Base-by-base conservation (phyloP, 2,888 invertebrate genomes). In the Eudemis profundana region DNA sequence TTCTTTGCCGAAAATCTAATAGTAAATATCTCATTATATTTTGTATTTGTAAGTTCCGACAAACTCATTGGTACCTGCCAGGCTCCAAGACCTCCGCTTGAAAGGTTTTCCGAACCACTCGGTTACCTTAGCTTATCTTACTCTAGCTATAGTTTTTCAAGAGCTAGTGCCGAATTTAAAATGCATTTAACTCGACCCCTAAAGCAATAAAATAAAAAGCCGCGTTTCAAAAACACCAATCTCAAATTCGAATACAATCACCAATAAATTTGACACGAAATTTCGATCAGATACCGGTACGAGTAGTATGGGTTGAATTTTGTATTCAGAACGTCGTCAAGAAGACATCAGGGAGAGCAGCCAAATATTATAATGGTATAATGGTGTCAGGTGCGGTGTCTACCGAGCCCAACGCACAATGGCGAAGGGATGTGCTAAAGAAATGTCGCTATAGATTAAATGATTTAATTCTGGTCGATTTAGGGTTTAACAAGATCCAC, bases 291-390 rank as follows among this genome's bases (percentile, higher is more conserved):
- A 70, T 75, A 72, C 74, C 74, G 61, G 68, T 42, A 27, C 74
- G 77, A 77, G 74, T 73, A 73, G 71, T 74, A 69, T 72, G 73
- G 74, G 74, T 79, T 74, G 84, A 79, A 85, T 90, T 92, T 89
- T 67, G 92, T 91, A 92, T 92, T 92, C 92, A 90, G 87, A 86
- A 87, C 89, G 83, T 87, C 89, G 86, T 88, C 90, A 90, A 90
- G 87, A 89, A 87, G 84, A 86, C 89, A 91, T 89, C 92, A 91
- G 86, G 84, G 76, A 79, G 81, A 85, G 86, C 82, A 85, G 85
- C 89, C 84, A 90, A 90, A 92, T 91, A 92, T 92, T 92, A 90
- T 92, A 92, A 91, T 90, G 86, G 89, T 85, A 81, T 89, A 89
- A 92, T 89, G 90, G 89, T 86, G 86, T 89, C 90, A 91, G 91